Evolutionary conservation across 2,888 invertebrate species (phyloP).

Genomic region (Acleris sparsana): DNA sequence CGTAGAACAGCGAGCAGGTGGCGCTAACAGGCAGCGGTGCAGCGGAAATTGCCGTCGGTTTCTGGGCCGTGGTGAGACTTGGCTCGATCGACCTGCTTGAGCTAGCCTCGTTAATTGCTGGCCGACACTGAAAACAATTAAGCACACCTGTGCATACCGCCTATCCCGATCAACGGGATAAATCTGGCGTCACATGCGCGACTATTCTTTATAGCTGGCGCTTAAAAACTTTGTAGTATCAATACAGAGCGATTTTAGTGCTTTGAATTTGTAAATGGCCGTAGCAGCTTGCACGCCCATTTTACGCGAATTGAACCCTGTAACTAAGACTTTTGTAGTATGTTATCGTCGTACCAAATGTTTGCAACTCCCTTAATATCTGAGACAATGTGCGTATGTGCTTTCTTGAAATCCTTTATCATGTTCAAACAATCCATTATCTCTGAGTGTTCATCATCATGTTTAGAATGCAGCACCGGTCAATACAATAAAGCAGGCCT

Average conservation of each 20-base stretch:
- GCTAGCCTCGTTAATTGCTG: constrained; percentile 61
- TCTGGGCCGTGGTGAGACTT: constrained; percentile 52
- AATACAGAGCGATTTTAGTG: background rate
- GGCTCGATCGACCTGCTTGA: constrained; percentile 50
- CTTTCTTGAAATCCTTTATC: too few species aligned
- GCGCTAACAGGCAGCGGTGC: constrained; percentile 61
- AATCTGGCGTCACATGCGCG: constrained; percentile 16
- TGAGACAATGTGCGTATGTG: too few species aligned
- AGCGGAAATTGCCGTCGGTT: constrained; percentile 69
- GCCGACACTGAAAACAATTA: constrained; percentile 68
- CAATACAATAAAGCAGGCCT: constrained; percentile 16
- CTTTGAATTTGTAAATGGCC: background rate
- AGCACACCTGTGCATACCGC: constrained; percentile 51
- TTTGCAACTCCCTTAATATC: too few species aligned
- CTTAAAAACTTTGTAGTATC: background rate
- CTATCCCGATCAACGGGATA: constrained; percentile 11
- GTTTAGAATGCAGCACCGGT: constrained; percentile 12
- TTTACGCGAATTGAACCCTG: too few species aligned
- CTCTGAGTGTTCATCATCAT: constrained; percentile 1
- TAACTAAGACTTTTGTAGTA: too few species aligned
- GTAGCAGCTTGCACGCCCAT: too few species aligned
- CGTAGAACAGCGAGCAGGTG: constrained; percentile 66
- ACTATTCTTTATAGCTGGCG: constrained; percentile 4
- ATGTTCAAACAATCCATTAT: background rate
- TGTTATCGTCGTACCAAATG: too few species aligned